A percentile compares a stretch with the other conserved stretches of the same genome.
These are phyloP conservation scores for Himalopsyche kuldschensis DNA, from an alignment of 2,888 invertebrate genomes.

Conservation along the genomic window DNA sequence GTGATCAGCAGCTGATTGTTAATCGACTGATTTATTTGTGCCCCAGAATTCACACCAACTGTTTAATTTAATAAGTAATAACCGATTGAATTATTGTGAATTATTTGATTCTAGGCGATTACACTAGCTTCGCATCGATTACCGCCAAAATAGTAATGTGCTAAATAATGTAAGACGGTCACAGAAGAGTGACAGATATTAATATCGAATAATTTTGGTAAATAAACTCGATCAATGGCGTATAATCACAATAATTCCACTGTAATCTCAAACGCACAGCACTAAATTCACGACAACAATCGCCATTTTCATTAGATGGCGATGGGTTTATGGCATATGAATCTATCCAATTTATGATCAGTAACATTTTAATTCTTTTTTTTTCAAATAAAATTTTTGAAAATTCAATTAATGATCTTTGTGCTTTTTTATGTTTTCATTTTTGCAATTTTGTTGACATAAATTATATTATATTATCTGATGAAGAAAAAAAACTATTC, in stretches of 20 bases:
- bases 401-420: too few relatives aligned
- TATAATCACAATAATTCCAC: background rate
- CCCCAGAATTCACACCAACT: too few relatives aligned
- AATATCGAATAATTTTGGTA: background rate
- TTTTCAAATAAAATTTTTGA: too few relatives aligned
- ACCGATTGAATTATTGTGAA: too few relatives aligned
- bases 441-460: too few relatives aligned
- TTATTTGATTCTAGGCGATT: too few relatives aligned
- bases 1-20: too few relatives aligned
- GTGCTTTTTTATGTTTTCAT: too few relatives aligned
- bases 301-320: slow-evolving; percentile 22
- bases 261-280: slow-evolving; percentile 2
- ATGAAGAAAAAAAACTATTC: too few relatives aligned
- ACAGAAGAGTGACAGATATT: background rate
- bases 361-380: background rate
- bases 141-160: background rate
- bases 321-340: background rate
- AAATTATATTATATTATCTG: too few relatives aligned
- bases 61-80: too few relatives aligned
- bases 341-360: background rate
- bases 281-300: slow-evolving; percentile 26
- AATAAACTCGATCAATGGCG: background rate
- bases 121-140: background rate
- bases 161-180: background rate
- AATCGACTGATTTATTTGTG: too few relatives aligned